Evolutionary conservation across 2,888 invertebrate species (phyloP).

Genomic region (Miltochrista miniata): DNA sequence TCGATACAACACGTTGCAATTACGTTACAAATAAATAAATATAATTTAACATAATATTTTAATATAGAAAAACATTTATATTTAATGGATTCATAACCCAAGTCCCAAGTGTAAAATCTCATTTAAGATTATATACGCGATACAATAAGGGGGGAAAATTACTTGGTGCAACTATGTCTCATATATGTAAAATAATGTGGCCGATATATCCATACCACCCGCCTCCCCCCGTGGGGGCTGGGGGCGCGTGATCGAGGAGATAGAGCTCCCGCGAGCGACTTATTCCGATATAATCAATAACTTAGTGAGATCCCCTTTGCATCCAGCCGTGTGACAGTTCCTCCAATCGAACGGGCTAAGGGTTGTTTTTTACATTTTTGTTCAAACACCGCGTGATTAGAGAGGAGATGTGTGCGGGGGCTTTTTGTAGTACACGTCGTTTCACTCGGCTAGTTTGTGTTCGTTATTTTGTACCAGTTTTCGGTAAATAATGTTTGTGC

Average conservation of each 20-base stretch:
- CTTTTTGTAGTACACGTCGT: slow-evolving; percentile 75
- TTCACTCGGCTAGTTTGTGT: slow-evolving; percentile 61
- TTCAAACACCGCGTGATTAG: slow-evolving; percentile 81
- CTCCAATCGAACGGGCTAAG: slow-evolving; percentile 72
- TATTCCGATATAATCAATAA: slow-evolving; percentile 85
- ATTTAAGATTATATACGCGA: slow-evolving; percentile 35
- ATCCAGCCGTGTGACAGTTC: slow-evolving; percentile 81
- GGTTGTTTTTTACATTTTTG: slow-evolving; percentile 71
- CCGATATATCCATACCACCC: slow-evolving; percentile 76
- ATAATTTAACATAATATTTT: slow-evolving; percentile 8
- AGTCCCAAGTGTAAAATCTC: slow-evolving; percentile 25
- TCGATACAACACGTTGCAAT: slow-evolving; percentile 1
- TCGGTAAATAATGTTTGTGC: slow-evolving; percentile 65
- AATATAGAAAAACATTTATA: slow-evolving; percentile 3
- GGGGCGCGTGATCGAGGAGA: slow-evolving; percentile 49
- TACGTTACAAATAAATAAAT: slow-evolving; percentile 10
- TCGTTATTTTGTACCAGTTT: slow-evolving; percentile 55
- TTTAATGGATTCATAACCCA: slow-evolving; percentile 6
- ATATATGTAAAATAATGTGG: slow-evolving; percentile 83
- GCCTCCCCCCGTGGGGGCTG: slow-evolving; percentile 38
- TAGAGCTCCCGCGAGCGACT: slow-evolving; percentile 71
- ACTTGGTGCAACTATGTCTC: slow-evolving; percentile 79
- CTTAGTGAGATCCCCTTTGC: slow-evolving; percentile 84
- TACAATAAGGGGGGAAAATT: slow-evolving; percentile 57
- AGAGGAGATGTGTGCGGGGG: slow-evolving; percentile 55